Evolutionary conservation across 1,140 invertebrate genomes (phyloP), one percentile per base, ranked within the genome.

Genomic region (Nymphalis io): DNA sequence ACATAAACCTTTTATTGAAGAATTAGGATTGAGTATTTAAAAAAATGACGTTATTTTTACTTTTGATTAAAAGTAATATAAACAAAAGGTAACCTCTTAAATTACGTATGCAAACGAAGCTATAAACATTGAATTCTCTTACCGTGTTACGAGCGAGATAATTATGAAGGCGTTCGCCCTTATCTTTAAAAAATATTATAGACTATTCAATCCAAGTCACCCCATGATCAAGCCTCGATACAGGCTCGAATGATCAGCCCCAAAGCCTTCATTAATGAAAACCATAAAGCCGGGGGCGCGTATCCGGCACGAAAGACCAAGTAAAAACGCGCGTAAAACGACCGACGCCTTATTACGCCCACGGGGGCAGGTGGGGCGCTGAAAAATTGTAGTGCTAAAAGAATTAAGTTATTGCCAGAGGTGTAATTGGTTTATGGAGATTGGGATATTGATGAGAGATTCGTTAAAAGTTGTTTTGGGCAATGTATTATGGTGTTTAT

Each of bases 181-280:
- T 79, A 76, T 74, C 76, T 76, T 72, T 70, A 76, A 78, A 76
- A 78, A 76, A 76, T 62, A 73, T 75, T 72, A 76, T 73, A 71
- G 72, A 76, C 77, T 73, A 76, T 79, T 79, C 77, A 76, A 79
- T 79, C 72, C 60, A 64, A 75, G 78, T 80, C 81, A 82, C 82
- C 81, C 81, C 80, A 80, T 81, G 84, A 87, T 85, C 83, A 81
- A 78, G 80, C 81, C 74, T 79, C 76, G 79, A 81, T 83, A 80
- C 74, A 76, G 84, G 74, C 77, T 81, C 78, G 80, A 84, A 82
- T 84, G 83, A 88, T 88, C 86, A 88, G 82, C 85, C 86, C 84
- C 74, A 80, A 84, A 84, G 86, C 86, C 85, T 85, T 88, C 86
- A 87, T 87, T 88, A 87, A 88, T 88, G 85, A 82, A 87, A 86